A percentile compares a stretch with the other conserved stretches of the same genome.
Evolutionary conservation across 2,113 vertebrate species (phyloP).

Genomic region (Calypte anna): DNA sequence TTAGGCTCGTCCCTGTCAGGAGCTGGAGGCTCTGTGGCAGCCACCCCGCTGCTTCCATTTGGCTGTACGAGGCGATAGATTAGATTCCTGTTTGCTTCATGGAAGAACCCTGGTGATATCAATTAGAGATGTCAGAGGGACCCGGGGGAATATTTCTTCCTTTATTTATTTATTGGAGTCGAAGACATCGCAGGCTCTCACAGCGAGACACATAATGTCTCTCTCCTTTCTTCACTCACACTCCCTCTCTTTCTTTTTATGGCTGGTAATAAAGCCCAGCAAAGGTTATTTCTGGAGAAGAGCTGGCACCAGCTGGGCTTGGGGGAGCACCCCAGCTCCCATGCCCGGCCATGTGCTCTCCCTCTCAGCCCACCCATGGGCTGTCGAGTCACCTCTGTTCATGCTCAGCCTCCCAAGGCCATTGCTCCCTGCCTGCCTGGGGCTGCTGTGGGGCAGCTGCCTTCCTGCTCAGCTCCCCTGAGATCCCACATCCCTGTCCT

Average conservation of each 20-base stretch:
- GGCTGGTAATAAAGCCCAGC: slow-evolving; percentile 28
- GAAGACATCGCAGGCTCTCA: neutral
- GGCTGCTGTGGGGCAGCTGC: neutral
- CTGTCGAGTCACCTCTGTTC: fast-evolving
- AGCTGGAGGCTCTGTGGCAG: slow-evolving; percentile 55
- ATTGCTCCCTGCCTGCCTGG: fast-evolving
- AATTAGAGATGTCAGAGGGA: slow-evolving; percentile 65
- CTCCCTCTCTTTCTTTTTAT: neutral
- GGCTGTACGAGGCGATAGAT: slow-evolving; percentile 65
- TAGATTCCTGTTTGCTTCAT: slow-evolving; percentile 72
- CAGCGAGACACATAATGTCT: slow-evolving; percentile 6
- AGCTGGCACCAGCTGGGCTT: neutral
- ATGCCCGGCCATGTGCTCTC: fast-evolving
- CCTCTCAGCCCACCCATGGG: neutral
- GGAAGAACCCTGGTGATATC: slow-evolving; percentile 66
- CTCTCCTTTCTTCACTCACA: slow-evolving; percentile 13
- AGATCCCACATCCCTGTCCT: fast-evolving
- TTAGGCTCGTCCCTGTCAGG: slow-evolving; percentile 54
- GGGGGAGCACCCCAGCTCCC: neutral
- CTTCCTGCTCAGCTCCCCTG: fast-evolving
- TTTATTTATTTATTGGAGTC: slow-evolving; percentile 55
- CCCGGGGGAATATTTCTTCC: slow-evolving; percentile 55
- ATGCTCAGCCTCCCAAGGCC: neutral
- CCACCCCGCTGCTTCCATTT: slow-evolving; percentile 71
- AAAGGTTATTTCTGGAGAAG: slow-evolving; percentile 17